These are phyloP conservation scores for Temnothorax rugatulus DNA, from an alignment of 2,888 invertebrate species.

Conservation along the genomic window DNA sequence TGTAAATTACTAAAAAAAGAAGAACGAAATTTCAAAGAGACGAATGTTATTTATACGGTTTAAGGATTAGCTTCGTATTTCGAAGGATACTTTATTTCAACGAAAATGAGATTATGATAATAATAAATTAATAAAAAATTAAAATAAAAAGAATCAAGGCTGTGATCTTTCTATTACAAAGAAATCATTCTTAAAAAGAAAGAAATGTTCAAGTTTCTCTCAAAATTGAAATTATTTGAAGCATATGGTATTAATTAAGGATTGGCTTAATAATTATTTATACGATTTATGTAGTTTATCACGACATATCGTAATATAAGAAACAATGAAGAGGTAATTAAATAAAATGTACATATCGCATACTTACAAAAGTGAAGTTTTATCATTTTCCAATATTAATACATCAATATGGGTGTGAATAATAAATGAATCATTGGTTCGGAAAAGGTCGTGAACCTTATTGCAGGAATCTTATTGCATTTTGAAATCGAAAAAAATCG, in stretches of 20 bases:
- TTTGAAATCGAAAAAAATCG: neutral
- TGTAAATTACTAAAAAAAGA: neutral
- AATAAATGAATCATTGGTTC: neutral
- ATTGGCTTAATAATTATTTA: neutral
- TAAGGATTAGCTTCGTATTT: neutral
- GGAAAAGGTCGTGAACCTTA: neutral
- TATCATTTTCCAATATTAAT: neutral
- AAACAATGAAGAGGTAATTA: neutral
- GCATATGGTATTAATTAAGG: neutral
- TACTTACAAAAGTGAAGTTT: neutral
- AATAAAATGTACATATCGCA: neutral
- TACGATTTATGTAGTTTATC: constrained; percentile 5
- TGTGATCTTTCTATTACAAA: neutral
- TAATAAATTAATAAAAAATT: neutral
- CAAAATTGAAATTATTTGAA: neutral
- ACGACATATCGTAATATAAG: neutral
- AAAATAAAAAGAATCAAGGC: neutral
- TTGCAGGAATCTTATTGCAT: neutral
- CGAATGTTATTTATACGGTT: neutral
- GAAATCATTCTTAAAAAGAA: neutral
- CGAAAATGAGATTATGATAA: neutral
- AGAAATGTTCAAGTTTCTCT: neutral
- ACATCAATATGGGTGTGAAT: neutral
- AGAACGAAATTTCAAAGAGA: neutral
- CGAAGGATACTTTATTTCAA: neutral